Conservation (phyloP, 2,797 vertebrate genomes). For the Gastrophryne carolinensis region DNA sequence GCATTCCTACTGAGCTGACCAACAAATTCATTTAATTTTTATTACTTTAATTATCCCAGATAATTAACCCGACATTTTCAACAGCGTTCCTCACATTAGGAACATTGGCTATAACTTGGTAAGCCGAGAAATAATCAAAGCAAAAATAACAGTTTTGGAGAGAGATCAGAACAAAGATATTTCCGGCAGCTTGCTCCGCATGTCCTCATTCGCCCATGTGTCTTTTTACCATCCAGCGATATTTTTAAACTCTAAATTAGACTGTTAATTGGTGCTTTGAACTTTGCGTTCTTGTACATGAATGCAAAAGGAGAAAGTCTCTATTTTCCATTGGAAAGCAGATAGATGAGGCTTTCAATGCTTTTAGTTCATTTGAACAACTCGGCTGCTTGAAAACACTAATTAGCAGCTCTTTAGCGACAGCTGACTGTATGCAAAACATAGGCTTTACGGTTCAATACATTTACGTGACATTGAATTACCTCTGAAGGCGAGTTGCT, state of each 20-base stretch:
- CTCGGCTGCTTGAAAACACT: not conserved
- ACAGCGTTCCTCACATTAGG: no score
- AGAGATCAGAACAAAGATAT: not conserved
- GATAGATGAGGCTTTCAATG: not conserved
- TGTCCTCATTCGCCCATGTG: not conserved
- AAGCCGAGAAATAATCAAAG: not conserved
- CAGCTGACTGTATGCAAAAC: not conserved
- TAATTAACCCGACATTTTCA: no score
- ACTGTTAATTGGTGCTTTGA: not conserved
- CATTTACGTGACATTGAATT: no score
- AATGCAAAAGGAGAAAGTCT: not conserved
- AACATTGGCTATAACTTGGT: no score
- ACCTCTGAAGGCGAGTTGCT: no score
- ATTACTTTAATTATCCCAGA: no score
- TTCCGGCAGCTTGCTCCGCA: not conserved
- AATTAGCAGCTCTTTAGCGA: conserved; percentile 17
- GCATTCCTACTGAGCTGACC: no score
- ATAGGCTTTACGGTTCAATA: not conserved
- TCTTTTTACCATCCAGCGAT: not conserved
- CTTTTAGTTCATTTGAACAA: conserved; percentile 25
- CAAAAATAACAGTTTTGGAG: not conserved
- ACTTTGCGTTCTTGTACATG: not conserved
- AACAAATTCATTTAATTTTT: no score
- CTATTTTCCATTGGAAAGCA: not conserved
- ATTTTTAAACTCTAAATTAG: not conserved